Evolutionary conservation across 1,140 invertebrate genomes (phyloP).

Genomic region (Leptinotarsa texana): DNA sequence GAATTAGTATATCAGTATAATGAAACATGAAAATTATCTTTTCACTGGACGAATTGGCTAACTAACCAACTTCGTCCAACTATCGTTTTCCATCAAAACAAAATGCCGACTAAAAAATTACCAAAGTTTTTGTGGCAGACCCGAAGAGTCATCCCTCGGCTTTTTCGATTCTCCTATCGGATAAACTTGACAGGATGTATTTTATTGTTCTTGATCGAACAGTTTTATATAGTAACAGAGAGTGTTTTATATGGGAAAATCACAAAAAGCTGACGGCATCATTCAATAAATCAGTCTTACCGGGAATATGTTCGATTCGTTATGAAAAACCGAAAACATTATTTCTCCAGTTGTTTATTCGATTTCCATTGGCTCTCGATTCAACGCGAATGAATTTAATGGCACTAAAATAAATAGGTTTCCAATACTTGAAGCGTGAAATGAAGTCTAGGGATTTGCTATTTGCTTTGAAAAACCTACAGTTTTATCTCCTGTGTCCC

Average conservation of each 20-base stretch:
- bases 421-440: too few relatives aligned
- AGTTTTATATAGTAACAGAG: not conserved
- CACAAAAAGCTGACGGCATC: slow-evolving; percentile 3
- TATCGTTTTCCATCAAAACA: not conserved
- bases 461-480: too few relatives aligned
- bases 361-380: not conserved
- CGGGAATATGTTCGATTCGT: not conserved
- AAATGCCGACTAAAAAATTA: not conserved
- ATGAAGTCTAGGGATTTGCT: too few relatives aligned
- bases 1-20: too few relatives aligned
- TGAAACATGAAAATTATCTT: too few relatives aligned
- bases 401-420: not conserved
- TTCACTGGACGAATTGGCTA: too few relatives aligned
- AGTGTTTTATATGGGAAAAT: not conserved
- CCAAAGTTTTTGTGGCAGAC: not conserved
- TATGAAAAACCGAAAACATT: not conserved
- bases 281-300: not conserved
- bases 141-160: not conserved
- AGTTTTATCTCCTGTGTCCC: too few relatives aligned
- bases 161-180: not conserved
- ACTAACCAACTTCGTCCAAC: too few relatives aligned
- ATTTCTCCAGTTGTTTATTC: not conserved
- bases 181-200: not conserved
- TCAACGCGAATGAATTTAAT: not conserved
- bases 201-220: not conserved